Conservation (phyloP, 1,140 invertebrate species). For the Drosophila lacertosa region DNA sequence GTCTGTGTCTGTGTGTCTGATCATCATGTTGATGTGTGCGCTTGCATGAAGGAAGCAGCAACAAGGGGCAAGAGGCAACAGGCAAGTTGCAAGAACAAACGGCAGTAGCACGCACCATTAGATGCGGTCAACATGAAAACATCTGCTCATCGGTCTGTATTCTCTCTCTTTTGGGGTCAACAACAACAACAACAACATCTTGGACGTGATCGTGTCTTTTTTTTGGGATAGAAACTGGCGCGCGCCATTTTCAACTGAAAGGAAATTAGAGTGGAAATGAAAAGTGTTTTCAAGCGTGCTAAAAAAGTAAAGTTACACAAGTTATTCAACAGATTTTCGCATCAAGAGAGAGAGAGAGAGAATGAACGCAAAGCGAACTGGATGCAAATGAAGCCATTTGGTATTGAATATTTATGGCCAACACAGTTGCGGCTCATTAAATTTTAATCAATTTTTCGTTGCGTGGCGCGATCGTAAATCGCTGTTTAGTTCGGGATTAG, state of each 20-base stretch:
- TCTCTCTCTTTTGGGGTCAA: constrained; percentile 59
- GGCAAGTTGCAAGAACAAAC: constrained; percentile 47
- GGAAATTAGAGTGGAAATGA: constrained; percentile 42
- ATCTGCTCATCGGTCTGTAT: constrained; percentile 58
- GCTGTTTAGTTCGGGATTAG: constrained; percentile 78
- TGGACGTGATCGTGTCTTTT: constrained; percentile 9
- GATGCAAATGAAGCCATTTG: constrained; percentile 79
- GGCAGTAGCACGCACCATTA: constrained; percentile 83
- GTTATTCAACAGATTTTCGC: not conserved
- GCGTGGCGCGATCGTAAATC: constrained; percentile 63
- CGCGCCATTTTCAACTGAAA: constrained; percentile 36
- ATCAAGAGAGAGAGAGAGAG: not conserved
- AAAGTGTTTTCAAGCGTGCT: constrained; percentile 69
- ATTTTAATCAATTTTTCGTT: constrained; percentile 78
- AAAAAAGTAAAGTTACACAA: not conserved
- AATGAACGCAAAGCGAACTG: constrained; percentile 1
- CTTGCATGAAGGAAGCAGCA: constrained; percentile 22
- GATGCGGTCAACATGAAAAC: constrained; percentile 83
- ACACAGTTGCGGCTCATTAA: constrained; percentile 74
- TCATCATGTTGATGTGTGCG: constrained; percentile 28
- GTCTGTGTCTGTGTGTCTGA: constrained; percentile 22
- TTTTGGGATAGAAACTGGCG: constrained; percentile 26
- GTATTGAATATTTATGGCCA: constrained; percentile 64
- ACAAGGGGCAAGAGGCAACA: constrained; percentile 25
- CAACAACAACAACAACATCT: not conserved